phyloP scores from a whole-genome alignment of 2,113 vertebrate genomes.

The Pitta sordida region DNA sequence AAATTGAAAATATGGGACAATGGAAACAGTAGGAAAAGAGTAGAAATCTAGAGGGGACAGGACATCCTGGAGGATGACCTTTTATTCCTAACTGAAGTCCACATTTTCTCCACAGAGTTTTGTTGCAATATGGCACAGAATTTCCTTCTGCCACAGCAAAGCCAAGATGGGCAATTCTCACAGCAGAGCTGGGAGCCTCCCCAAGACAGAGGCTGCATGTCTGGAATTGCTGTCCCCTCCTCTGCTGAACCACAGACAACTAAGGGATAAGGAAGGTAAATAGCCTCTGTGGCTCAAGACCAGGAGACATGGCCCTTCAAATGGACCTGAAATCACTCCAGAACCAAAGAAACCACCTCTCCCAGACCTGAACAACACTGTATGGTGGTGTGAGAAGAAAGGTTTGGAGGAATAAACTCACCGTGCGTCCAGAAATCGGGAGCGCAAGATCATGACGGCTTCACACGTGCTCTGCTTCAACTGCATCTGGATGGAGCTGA shows the following conservation, averaged over 20 bases:
- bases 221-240: not conserved
- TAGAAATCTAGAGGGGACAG: not conserved
- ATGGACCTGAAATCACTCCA: not conserved
- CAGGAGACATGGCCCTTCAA: not conserved
- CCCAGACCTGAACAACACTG: not conserved
- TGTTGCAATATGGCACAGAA: not conserved
- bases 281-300: not conserved
- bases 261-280: not conserved
- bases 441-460: conserved; percentile 98
- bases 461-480: conserved; percentile 98
- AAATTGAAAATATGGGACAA: not conserved
- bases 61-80: not conserved
- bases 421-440: conserved; percentile 95
- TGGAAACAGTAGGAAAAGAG: not conserved
- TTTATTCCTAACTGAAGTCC: not conserved
- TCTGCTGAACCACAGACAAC: not conserved
- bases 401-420: conserved; percentile 16
- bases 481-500: conserved; percentile 99
- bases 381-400: fast-evolving
- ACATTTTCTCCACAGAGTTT: not conserved
- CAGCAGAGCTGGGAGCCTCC: not conserved
- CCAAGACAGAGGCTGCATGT: not conserved
- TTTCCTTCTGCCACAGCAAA: not conserved
- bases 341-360: not conserved
- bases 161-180: not conserved